Base-by-base conservation (phyloP, 2,797 vertebrate species). In the Oreochromis grahami region DNA sequence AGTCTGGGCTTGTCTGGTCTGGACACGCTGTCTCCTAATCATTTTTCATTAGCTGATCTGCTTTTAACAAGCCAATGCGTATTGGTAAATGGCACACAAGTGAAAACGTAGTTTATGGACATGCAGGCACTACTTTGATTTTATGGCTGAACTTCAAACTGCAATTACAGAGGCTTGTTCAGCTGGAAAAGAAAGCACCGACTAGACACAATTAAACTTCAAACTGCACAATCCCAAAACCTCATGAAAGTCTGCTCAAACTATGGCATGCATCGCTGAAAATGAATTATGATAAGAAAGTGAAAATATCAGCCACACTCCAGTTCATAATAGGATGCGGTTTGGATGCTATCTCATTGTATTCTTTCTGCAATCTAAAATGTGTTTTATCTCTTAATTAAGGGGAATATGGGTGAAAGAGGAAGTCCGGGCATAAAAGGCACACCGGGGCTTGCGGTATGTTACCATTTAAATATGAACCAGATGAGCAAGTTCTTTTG, bases 321-420 rank as follows among this genome's bases (percentile, higher is more conserved):
- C n/a, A 48, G 58, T 55, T 17, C 38, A 7, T 80, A 74, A 80
- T 51, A 78, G 38, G 32, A 72, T 82, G 70, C 15, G 12, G 43
- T 77, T 32, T 72, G 41, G 36, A 81, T 84, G 43, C 58, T 80
- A 4, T 76, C 70, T 80, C 32, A 79, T 12, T 83, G 48, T 38
- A 58, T 70, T 8, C 48, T 80, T 79, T 68, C 65, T 79, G 50
- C 81, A 80, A 84, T 43, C 52, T 63, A 81, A 76, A 11, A 53
- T 5, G 45, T 87, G 45, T 86, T 86, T 52, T 86, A 81, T 90
- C 82, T 84, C 78, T 76, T 78, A 87, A 14, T 88, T 74, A 86
- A 99, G 98, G 98, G 98, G 15, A 97, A 74, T 92, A 98, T 97
- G 91, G 98, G 98, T 1, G 98, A 97, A 89, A 92, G 85, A 91